phyloP scores from a whole-genome alignment of 2,888 invertebrate genomes.

The Acleris holmiana region DNA sequence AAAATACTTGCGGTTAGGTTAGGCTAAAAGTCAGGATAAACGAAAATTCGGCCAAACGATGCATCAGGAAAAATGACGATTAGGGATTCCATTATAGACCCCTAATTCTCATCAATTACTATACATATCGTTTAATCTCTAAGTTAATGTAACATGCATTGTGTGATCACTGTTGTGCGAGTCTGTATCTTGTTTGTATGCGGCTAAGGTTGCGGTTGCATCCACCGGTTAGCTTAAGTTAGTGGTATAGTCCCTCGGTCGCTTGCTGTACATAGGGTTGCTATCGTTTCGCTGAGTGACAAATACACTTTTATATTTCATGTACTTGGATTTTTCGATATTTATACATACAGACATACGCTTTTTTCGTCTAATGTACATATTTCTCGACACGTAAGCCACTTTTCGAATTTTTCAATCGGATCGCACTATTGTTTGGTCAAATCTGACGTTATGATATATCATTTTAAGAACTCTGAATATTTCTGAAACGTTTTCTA shows the following conservation, averaged over 20 bases:
- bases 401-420: constrained; percentile 58
- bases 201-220: constrained; percentile 50
- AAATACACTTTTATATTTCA: constrained; percentile 41
- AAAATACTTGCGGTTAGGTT: too few relatives aligned
- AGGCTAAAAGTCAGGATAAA: too few relatives aligned
- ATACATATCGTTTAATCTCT: constrained; percentile 70
- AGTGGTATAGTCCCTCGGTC: constrained; percentile 55
- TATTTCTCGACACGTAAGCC: constrained; percentile 66
- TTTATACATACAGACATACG: constrained; percentile 53
- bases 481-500: constrained; percentile 73
- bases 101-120: constrained; percentile 75
- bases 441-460: constrained; percentile 41
- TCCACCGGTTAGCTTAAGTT: constrained; percentile 52
- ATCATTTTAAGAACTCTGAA: constrained; percentile 55
- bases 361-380: constrained; percentile 63
- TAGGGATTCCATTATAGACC: too few relatives aligned
- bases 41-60: too few relatives aligned
- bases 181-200: constrained; percentile 62
- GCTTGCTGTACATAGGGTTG: constrained; percentile 65
- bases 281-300: constrained; percentile 54
- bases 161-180: constrained; percentile 69
- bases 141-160: constrained; percentile 65
- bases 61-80: too few relatives aligned
- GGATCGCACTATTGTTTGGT: constrained; percentile 53
- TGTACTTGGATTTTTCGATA: constrained; percentile 63